Conservation (phyloP, 2,113 vertebrate species). For the Vimba vimba region DNA sequence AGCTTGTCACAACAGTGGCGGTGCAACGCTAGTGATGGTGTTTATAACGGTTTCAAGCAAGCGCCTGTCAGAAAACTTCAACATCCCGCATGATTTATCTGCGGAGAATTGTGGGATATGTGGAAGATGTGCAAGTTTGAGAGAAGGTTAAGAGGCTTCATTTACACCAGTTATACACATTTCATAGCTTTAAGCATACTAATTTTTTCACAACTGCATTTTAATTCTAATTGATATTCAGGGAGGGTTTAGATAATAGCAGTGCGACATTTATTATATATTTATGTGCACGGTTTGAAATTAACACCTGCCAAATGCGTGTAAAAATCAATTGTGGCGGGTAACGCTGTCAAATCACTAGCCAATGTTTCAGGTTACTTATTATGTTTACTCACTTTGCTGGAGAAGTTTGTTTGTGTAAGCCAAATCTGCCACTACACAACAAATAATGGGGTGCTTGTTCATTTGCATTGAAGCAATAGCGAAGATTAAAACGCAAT, state of each 20-base stretch:
- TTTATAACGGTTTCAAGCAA: constrained; percentile 44
- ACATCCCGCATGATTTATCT: not conserved
- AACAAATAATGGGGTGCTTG: too few species aligned
- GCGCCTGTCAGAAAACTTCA: constrained; percentile 28
- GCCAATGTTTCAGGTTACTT: too few species aligned
- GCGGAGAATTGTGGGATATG: not conserved
- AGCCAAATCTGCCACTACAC: too few species aligned
- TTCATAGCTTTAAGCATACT: not conserved
- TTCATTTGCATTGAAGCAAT: too few species aligned
- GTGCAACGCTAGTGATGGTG: constrained; percentile 27
- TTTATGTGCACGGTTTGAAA: too few species aligned
- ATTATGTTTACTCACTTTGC: too few species aligned
- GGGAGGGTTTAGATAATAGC: constrained; percentile 13
- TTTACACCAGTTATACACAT: not conserved
- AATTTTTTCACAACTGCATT: not conserved
- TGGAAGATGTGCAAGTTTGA: not conserved
- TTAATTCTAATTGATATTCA: constrained; percentile 19
- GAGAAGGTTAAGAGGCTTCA: not conserved
- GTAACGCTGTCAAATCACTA: too few species aligned
- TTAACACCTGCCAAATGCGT: too few species aligned
- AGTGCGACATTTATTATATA: not conserved
- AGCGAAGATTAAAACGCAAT: too few species aligned
- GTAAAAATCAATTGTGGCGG: too few species aligned
- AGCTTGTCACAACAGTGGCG: constrained; percentile 31
- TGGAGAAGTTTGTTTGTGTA: too few species aligned